A percentile compares a stretch with the other conserved stretches of the same genome.
phyloP scores from a whole-genome alignment of 2,888 invertebrate species.

The Branchellion lobata region DNA sequence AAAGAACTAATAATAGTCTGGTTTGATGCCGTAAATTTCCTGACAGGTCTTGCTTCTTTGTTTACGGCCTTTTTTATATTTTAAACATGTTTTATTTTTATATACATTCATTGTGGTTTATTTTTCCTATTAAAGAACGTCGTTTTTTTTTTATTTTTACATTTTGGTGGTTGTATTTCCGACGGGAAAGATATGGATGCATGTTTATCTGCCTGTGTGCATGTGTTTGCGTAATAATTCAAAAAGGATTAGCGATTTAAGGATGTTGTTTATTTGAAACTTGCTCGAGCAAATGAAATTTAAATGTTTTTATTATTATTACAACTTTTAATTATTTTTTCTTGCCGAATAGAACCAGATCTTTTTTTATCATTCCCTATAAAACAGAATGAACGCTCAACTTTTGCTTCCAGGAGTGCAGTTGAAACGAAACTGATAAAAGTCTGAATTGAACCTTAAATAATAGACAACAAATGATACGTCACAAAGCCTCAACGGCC shows the following conservation, averaged over 20 bases:
- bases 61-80: background rate
- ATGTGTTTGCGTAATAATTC: conserved; percentile 7
- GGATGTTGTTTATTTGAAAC: background rate
- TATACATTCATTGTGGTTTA: background rate
- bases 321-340: background rate
- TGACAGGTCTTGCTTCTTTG: background rate
- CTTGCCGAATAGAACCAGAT: background rate
- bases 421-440: too few species aligned
- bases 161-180: background rate
- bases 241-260: conserved; percentile 6
- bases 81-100: background rate
- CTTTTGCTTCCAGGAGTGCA: too few species aligned
- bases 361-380: too few species aligned
- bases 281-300: background rate
- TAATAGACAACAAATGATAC: too few species aligned
- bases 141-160: background rate
- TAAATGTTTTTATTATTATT: background rate
- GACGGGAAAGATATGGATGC: background rate
- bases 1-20: too few species aligned
- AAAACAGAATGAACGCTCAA: too few species aligned
- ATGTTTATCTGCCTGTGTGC: background rate
- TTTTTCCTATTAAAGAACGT: background rate
- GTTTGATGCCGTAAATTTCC: too few species aligned
- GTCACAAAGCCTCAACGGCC: too few species aligned
- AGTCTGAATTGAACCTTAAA: too few species aligned